Conservation (phyloP, 2,113 vertebrate genomes). For the Pongo pygmaeus region DNA sequence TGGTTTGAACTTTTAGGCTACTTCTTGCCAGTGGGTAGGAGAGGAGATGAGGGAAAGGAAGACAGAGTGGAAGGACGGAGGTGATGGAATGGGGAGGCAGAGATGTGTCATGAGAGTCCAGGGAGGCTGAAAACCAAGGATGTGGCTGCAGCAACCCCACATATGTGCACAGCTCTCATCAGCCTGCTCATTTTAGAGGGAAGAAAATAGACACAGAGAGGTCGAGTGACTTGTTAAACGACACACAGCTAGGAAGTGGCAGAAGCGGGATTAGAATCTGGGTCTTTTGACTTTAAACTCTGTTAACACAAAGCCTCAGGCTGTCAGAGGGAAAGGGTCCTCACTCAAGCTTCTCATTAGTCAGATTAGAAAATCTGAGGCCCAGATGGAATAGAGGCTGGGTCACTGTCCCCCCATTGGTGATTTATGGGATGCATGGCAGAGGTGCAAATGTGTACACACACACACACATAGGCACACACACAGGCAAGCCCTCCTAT, state of each 20-base stretch:
- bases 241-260: neutral
- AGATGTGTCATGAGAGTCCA: fast-evolving
- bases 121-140: neutral
- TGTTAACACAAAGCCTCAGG: neutral
- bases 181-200: neutral
- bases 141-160: fast-evolving
- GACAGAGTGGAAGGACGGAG: neutral
- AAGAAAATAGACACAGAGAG: neutral
- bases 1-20: neutral
- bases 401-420: neutral
- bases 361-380: neutral
- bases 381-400: neutral
- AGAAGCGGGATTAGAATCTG: neutral
- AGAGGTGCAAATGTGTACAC: fast-evolving
- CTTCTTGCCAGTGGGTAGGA: neutral
- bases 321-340: neutral
- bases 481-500: too few species aligned
- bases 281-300: neutral
- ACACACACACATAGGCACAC: too few species aligned
- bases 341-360: neutral
- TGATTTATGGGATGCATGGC: fast-evolving
- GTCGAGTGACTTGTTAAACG: neutral
- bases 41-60: neutral
- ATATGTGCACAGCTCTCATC: neutral
- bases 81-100: neutral